Percentiles rank a stretch among this genome's conserved stretches.
Conservation (phyloP, 2,797 vertebrate genomes). For the Vipera latastei region DNA sequence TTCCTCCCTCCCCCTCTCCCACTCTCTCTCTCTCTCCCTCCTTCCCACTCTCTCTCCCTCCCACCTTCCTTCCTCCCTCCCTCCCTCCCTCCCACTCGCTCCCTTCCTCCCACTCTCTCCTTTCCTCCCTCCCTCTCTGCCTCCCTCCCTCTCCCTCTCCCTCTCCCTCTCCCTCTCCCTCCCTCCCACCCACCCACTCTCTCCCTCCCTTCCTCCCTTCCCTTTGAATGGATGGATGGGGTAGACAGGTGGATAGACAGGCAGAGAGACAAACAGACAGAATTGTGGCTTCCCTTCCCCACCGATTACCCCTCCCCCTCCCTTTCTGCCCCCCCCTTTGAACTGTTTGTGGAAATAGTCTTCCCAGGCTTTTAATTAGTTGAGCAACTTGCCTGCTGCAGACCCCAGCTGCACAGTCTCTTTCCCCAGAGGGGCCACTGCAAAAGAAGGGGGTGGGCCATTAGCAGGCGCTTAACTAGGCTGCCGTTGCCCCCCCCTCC, state of each 20-base stretch:
- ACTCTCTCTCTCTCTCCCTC: background rate
- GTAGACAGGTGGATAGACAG: too few relatives aligned
- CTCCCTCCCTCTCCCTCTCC: too few relatives aligned
- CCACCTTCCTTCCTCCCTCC: too few relatives aligned
- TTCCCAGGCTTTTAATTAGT: background rate
- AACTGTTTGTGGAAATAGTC: background rate
- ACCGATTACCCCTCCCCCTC: background rate
- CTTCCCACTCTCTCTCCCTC: too few relatives aligned
- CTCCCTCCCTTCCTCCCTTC: background rate
- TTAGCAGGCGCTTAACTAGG: background rate
- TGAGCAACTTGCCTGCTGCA: background rate
- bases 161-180: too few relatives aligned
- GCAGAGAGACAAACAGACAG: too few relatives aligned
- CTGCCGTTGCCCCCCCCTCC: background rate
- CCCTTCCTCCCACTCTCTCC: too few relatives aligned
- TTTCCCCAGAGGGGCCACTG: background rate
- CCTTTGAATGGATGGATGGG: too few relatives aligned
- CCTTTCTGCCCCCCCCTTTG: background rate
- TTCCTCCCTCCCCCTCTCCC: background rate
- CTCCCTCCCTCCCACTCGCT: background rate
- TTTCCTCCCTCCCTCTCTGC: rapidly evolving
- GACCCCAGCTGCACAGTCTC: background rate
- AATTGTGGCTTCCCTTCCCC: background rate
- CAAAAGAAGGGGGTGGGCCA: background rate
- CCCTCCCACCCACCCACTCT: too few relatives aligned